phyloP scores from a whole-genome alignment of 2,113 vertebrate species.

The Sciurus niger region DNA sequence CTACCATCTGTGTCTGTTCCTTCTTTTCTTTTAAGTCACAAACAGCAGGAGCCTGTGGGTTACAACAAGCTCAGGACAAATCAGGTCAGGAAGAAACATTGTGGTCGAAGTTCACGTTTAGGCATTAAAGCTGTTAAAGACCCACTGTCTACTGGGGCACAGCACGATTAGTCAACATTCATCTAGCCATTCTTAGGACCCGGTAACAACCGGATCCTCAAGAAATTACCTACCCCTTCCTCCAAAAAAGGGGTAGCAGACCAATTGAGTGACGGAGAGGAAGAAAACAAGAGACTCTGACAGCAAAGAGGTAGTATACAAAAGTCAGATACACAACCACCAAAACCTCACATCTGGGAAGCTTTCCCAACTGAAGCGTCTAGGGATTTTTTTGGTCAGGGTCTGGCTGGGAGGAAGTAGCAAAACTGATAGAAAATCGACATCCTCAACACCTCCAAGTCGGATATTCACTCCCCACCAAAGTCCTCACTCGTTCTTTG shows the following conservation, averaged over 20 bases:
- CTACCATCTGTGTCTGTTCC: background rate
- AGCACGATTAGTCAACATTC: background rate
- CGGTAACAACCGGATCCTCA: background rate
- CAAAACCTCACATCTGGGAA: constrained; percentile 23
- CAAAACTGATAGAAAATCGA: background rate
- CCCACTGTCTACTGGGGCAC: background rate
- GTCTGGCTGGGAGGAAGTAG: constrained; percentile 30
- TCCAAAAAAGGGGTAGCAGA: background rate
- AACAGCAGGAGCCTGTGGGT: background rate
- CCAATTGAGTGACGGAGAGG: background rate
- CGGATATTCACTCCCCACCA: background rate
- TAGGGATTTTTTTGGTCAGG: background rate
- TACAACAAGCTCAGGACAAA: constrained; percentile 39
- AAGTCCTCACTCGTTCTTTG: background rate
- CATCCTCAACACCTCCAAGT: constrained; percentile 34
- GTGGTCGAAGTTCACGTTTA: constrained; percentile 68
- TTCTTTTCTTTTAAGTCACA: constrained; percentile 54
- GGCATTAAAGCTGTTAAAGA: constrained; percentile 8
- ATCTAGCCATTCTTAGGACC: background rate
- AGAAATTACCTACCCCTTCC: background rate
- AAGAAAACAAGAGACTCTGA: background rate
- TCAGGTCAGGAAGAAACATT: constrained; percentile 61
- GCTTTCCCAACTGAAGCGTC: background rate
- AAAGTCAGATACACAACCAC: background rate
- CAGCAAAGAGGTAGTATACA: background rate